Percentiles rank a stretch among this genome's conserved stretches.
These are phyloP conservation scores for Andrena trimmerana DNA, from an alignment of 2,888 invertebrate genomes.

Conservation along the genomic window DNA sequence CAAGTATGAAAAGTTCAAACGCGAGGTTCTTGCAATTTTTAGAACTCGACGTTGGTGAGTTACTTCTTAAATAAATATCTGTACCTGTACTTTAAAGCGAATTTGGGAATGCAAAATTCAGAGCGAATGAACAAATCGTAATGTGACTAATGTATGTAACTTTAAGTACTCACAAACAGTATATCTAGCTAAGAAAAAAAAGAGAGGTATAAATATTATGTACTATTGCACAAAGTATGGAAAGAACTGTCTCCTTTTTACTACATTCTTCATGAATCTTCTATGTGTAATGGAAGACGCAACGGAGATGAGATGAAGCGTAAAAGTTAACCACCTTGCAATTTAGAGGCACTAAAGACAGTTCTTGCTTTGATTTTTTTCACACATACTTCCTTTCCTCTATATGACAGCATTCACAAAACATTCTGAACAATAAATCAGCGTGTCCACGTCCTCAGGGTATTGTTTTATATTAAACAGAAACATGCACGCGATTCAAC, in stretches of 20 bases:
- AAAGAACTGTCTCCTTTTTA: not conserved
- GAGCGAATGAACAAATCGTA: not conserved
- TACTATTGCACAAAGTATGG: not conserved
- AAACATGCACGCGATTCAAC: slow-evolving; percentile 29
- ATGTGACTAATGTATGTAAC: not conserved
- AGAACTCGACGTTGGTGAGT: not conserved
- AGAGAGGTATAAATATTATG: not conserved
- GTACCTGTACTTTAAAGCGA: slow-evolving; percentile 1
- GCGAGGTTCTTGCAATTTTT: slow-evolving; percentile 19
- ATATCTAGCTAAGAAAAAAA: not conserved
- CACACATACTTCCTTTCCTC: not conserved
- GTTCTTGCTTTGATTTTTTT: not conserved
- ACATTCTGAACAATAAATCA: slow-evolving; percentile 32
- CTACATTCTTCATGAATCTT: not conserved
- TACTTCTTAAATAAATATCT: slow-evolving; percentile 15
- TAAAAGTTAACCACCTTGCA: slow-evolving; percentile 37
- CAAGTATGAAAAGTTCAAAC: slow-evolving; percentile 24
- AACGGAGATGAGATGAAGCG: slow-evolving; percentile 14
- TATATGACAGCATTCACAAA: not conserved
- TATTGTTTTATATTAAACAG: slow-evolving; percentile 4
- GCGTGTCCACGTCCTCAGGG: not conserved
- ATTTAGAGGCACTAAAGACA: slow-evolving; percentile 32
- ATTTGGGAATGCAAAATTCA: slow-evolving; percentile 9
- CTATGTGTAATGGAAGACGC: slow-evolving; percentile 44
- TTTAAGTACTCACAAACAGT: not conserved